A percentile compares a stretch with the other conserved stretches of the same genome.
Conservation (phyloP, 2,113 vertebrate genomes). For the Ophiodon elongatus region DNA sequence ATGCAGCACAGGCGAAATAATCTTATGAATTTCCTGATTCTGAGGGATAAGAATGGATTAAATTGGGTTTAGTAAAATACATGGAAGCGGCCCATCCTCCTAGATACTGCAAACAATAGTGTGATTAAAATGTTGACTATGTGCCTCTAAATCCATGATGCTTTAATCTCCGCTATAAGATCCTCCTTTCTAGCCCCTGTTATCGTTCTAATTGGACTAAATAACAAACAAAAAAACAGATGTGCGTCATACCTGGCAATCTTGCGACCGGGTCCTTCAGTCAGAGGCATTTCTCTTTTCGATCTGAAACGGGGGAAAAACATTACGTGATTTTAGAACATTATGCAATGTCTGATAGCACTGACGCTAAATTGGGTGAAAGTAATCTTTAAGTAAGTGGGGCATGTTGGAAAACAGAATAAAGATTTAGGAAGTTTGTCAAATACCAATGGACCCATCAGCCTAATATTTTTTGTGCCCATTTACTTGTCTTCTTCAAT, state of each 20-base stretch:
- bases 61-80: constrained; percentile 43
- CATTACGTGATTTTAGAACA: background rate
- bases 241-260: constrained; percentile 83
- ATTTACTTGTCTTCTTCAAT: too few relatives aligned
- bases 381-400: background rate
- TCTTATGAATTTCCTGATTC: constrained; percentile 49
- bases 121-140: constrained; percentile 56
- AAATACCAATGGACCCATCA: background rate
- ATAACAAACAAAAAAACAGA: background rate
- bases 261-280: constrained; percentile 66
- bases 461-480: too few relatives aligned
- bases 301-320: constrained; percentile 56
- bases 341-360: background rate
- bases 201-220: constrained; percentile 27
- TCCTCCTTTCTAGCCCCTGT: constrained; percentile 12
- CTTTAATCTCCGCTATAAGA: constrained; percentile 39
- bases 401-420: background rate
- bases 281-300: constrained; percentile 78
- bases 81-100: constrained; percentile 28
- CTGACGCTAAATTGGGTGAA: background rate
- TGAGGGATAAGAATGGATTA: constrained; percentile 68
- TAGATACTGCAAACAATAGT: constrained; percentile 42
- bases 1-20: constrained; percentile 27
- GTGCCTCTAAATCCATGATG: constrained; percentile 26
- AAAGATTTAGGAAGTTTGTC: background rate